Percentiles rank a stretch among this genome's conserved stretches.
Conservation (phyloP, 2,888 invertebrate genomes). For the Cheilosia vernalis region DNA sequence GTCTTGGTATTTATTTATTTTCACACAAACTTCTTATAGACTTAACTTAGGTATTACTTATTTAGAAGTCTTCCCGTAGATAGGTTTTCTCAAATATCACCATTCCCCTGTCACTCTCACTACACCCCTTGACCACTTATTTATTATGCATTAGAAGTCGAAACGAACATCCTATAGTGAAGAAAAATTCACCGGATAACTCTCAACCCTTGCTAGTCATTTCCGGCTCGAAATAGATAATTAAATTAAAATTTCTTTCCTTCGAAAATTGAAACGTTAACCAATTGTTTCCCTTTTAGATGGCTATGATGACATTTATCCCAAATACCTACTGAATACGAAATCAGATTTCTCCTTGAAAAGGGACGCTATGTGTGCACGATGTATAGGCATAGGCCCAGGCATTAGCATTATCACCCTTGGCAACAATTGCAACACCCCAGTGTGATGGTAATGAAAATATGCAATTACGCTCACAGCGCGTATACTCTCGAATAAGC, state of each 20-base stretch:
- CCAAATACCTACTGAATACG: constrained; percentile 72
- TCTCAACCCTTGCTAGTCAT: constrained; percentile 38
- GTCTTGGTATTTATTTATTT: too few relatives aligned
- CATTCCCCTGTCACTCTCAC: background rate
- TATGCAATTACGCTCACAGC: constrained; percentile 73
- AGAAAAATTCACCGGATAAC: background rate
- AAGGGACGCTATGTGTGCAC: constrained; percentile 60
- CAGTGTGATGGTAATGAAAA: constrained; percentile 71
- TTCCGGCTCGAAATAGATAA: constrained; percentile 49
- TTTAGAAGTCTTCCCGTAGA: background rate
- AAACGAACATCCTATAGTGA: background rate
- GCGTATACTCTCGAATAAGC: constrained; percentile 32
- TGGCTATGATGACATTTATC: constrained; percentile 73
- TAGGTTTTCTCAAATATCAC: background rate
- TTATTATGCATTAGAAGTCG: constrained; percentile 15
- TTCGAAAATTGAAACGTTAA: constrained; percentile 71
- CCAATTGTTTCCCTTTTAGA: constrained; percentile 74
- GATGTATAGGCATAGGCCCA: constrained; percentile 41
- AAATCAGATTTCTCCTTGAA: constrained; percentile 63
- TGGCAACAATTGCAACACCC: constrained; percentile 72
- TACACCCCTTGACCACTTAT: constrained; percentile 23
- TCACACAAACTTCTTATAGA: too few relatives aligned
- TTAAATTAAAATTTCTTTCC: constrained; percentile 66
- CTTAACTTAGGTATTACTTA: background rate
- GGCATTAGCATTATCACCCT: constrained; percentile 73